Base-by-base conservation (phyloP, 2,113 vertebrate genomes). In the Climacteris rufus region DNA sequence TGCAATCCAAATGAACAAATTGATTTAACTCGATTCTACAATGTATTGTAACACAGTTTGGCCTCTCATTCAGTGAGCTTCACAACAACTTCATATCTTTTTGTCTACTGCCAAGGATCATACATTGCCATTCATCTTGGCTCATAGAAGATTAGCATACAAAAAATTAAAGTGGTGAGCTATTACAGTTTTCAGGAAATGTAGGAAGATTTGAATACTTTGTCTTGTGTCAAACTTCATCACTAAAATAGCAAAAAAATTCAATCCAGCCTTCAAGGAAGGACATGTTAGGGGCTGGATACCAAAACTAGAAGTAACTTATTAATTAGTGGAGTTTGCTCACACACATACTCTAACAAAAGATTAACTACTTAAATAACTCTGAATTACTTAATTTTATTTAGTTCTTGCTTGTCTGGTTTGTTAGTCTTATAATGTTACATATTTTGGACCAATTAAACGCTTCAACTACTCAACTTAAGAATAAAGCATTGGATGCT, bases 231-330 rank as follows among this genome's bases (percentile, higher is more conserved):
- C n/a, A 87, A 88, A 68, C 16, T 39, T 76, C 35, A 64, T 45
- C 17, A 60, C 33, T 68, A 59, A 63, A 76, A 83, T 21, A 54
- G 6, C 6, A 84, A 84, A 87, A 79, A 80, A 81, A 65, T 39
- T 39, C 74, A 54, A 72, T 13, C 24, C 18, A 42, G 31, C 17
- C 28, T 70, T 9, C 11, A 71, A 83, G 10, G 15, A 66, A 86
- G 54, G 23, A 83, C 19, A 2, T 56, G 8, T 39, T 59, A 39
- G 24, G 14, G 33, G 8, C 0, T 1, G 1, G 37, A 63, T 28
- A 24, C 7, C 28, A 47, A 87, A 71, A 52, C 7, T 8, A 75
- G 44, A 25, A 72, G 8, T 44, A 77, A 12, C 8, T 33, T 50
- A 30, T 11, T 75, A 82, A 59, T 11, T 57, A 74, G n/a, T 30